phyloP scores from a whole-genome alignment of 2,113 vertebrate genomes.

The Larimichthys crocea region DNA sequence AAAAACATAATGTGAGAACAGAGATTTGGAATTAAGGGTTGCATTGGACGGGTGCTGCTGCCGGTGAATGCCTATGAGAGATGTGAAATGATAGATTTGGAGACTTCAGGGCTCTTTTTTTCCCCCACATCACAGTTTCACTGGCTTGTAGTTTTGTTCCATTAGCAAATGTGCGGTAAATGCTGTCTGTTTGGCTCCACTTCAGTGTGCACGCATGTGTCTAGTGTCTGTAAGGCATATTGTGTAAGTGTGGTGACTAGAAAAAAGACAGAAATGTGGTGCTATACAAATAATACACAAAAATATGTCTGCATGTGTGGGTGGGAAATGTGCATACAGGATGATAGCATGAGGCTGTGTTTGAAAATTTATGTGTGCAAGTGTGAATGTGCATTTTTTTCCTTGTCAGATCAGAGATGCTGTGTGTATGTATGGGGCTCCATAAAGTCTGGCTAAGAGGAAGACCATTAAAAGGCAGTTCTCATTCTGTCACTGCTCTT shows the following conservation, averaged over 20 bases:
- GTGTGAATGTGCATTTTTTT: slow-evolving; percentile 21
- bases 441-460: slow-evolving; percentile 41
- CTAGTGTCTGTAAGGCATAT: slow-evolving; percentile 3
- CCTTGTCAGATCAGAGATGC: slow-evolving; percentile 16
- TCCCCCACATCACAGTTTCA: slow-evolving; percentile 14
- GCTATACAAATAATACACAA: slow-evolving; percentile 52
- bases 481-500: slow-evolving; percentile 48
- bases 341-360: background rate
- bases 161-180: slow-evolving; percentile 39
- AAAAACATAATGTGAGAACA: slow-evolving; percentile 59
- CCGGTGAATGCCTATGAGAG: slow-evolving; percentile 32
- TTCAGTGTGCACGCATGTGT: slow-evolving; percentile 30
- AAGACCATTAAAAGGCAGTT: slow-evolving; percentile 59
- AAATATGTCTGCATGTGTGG: slow-evolving; percentile 30
- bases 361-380: slow-evolving; percentile 21
- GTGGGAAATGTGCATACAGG: slow-evolving; percentile 16
- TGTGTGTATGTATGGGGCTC: slow-evolving; percentile 8
- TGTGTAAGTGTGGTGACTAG: background rate
- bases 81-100: slow-evolving; percentile 55
- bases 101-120: slow-evolving; percentile 34
- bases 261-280: slow-evolving; percentile 37
- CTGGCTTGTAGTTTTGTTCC: slow-evolving; percentile 43
- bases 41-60: slow-evolving; percentile 23
- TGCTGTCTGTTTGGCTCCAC: slow-evolving; percentile 14
- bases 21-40: slow-evolving; percentile 57